Percentiles rank a stretch among this genome's conserved stretches.
phyloP scores from a whole-genome alignment of 2,113 vertebrate species.

The Spea bombifrons region DNA sequence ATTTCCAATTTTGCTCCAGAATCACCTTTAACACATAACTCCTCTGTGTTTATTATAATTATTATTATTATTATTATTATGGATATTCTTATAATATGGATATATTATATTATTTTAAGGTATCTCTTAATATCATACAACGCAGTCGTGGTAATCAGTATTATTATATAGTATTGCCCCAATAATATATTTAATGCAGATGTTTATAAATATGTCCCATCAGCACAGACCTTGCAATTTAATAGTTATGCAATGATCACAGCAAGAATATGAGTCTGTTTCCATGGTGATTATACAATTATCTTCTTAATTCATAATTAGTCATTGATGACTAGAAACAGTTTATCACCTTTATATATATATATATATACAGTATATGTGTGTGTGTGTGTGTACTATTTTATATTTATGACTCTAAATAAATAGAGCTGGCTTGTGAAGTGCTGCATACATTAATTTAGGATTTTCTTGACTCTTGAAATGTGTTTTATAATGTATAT shows the following conservation, averaged over 20 bases:
- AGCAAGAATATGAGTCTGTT: constrained; percentile 2
- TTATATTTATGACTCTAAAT: background rate
- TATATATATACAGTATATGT: background rate
- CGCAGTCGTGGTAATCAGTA: too few relatives aligned
- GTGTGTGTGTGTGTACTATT: background rate
- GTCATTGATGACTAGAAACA: background rate
- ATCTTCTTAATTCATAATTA: background rate
- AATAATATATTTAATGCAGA: background rate
- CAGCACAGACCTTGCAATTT: constrained; percentile 18
- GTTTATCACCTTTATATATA: background rate
- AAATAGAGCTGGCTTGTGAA: too few relatives aligned
- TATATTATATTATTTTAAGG: too few relatives aligned
- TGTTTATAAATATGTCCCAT: background rate
- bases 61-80: too few relatives aligned
- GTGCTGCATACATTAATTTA: too few relatives aligned
- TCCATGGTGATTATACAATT: constrained; percentile 30
- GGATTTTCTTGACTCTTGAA: background rate
- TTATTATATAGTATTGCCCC: too few relatives aligned
- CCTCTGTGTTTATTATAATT: too few relatives aligned
- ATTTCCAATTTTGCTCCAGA: too few relatives aligned
- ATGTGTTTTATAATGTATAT: background rate
- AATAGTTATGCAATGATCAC: background rate
- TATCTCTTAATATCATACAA: too few relatives aligned
- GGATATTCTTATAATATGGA: too few relatives aligned
- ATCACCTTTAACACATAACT: too few relatives aligned